Conservation (phyloP, 2,888 invertebrate genomes). For the Galerucella pusilla region DNA sequence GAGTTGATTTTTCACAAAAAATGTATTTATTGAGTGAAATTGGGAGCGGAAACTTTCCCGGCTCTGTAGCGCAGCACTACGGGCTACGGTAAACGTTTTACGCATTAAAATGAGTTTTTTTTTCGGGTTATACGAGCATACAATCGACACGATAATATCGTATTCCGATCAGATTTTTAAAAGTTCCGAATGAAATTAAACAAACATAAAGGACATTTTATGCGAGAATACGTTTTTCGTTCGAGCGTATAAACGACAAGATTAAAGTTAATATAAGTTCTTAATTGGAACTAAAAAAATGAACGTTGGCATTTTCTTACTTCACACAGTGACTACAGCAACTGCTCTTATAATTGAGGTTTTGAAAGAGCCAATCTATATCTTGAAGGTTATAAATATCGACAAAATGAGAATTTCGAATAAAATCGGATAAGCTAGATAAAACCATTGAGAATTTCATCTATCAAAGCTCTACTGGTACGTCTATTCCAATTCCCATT, state of each 20-base stretch:
- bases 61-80: conserved; percentile 14
- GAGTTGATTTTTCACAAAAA: conserved; percentile 32
- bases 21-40: conserved; percentile 35
- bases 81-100: conserved; percentile 27
- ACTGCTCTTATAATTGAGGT: too few species aligned
- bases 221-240: conserved; percentile 5
- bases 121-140: conserved; percentile 16
- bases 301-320: too few species aligned
- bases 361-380: too few species aligned
- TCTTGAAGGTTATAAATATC: too few species aligned
- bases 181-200: conserved; percentile 31
- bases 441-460: too few species aligned
- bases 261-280: background rate
- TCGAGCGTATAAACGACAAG: background rate
- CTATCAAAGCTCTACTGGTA: too few species aligned
- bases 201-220: conserved; percentile 30
- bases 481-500: too few species aligned
- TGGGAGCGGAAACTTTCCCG: conserved; percentile 25
- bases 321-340: too few species aligned
- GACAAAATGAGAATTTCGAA: too few species aligned
- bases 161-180: conserved; percentile 33
- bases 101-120: conserved; percentile 37
- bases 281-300: background rate
- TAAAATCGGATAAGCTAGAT: too few species aligned
- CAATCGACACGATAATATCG: conserved; percentile 23